Evolutionary conservation across 1,140 invertebrate species (phyloP), one percentile per base, ranked within the genome.

Genomic region (Delia radicum): DNA sequence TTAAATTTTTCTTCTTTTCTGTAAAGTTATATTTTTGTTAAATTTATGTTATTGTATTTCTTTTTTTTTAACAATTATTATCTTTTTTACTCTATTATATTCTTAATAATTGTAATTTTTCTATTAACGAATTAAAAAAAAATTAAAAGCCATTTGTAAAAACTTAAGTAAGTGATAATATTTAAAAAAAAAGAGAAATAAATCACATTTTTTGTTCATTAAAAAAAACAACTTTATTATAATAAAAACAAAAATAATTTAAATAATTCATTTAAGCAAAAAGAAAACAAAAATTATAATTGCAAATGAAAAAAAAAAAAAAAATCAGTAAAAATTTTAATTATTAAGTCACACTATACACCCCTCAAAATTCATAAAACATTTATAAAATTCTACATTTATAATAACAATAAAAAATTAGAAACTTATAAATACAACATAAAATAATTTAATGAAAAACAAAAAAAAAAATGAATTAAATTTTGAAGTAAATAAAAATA

Each of bases 161-260:
- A 69, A 69, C 29, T n/a, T n/a, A n/a, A n/a, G 18, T 69, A 69
- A 69, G 65, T 69, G 65, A 69, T 73, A 37, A 42, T 73, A 73
- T 73, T 61, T 55, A 73, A 18, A 73, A 73, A 29, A 73, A n/a
- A n/a, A n/a, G n/a, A n/a, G n/a, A n/a, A n/a, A n/a, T n/a, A 73
- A 46, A 73, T 29, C 63, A 67, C 27, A 73, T 6, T 28, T 61
- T 55, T 69, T 69, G 65, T 69, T 69, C 31, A 55, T 28, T 24
- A 33, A 71, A 4, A 15, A 10, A 37, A 46, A 71, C 15, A 37
- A 31, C 12, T 28, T n/a, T 28, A 55, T 21, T 55, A 55, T 21
- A 18, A 55, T 21, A 55, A 55, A 55, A 55, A 55, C 15, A 55
- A 55, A 55, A 24, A 24, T 21, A 55, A 24, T 55, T 26, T 21